Conservation (phyloP, 2,888 invertebrate genomes). For the Diaphora mendica region DNA sequence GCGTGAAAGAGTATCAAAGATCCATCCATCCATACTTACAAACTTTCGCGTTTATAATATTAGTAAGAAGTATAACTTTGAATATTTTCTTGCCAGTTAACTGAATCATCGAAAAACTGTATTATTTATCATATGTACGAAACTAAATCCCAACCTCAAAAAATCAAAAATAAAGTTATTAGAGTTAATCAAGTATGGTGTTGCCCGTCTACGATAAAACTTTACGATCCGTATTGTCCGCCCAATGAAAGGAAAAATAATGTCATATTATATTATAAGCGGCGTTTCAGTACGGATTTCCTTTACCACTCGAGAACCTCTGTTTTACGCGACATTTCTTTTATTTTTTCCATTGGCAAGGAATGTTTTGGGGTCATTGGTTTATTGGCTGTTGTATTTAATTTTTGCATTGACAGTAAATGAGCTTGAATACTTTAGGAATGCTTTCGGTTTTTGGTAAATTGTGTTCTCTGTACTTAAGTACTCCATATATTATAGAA, state of each 20-base stretch:
- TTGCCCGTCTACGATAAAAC: constrained; percentile 63
- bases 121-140: neutral
- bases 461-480: neutral
- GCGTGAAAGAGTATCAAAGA: no score
- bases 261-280: constrained; percentile 60
- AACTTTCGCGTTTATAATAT: no score
- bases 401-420: constrained; percentile 12
- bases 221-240: constrained; percentile 76
- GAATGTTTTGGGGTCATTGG: constrained; percentile 21
- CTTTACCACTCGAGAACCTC: constrained; percentile 41
- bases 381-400: constrained; percentile 31
- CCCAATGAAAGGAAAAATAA: constrained; percentile 72
- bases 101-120: neutral
- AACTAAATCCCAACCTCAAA: neutral
- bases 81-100: no score
- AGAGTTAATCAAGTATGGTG: constrained; percentile 24
- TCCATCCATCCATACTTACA: no score
- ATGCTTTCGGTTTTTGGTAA: neutral
- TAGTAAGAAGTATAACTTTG: no score
- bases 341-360: constrained; percentile 19
- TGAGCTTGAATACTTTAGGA: neutral
- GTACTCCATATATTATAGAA: neutral
- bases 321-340: constrained; percentile 45
- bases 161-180: neutral
- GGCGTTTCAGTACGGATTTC: constrained; percentile 42